Percentiles rank a stretch among this genome's conserved stretches.
phyloP scores from a whole-genome alignment of 1,140 invertebrate genomes.

The Elymnias hypermnestra region DNA sequence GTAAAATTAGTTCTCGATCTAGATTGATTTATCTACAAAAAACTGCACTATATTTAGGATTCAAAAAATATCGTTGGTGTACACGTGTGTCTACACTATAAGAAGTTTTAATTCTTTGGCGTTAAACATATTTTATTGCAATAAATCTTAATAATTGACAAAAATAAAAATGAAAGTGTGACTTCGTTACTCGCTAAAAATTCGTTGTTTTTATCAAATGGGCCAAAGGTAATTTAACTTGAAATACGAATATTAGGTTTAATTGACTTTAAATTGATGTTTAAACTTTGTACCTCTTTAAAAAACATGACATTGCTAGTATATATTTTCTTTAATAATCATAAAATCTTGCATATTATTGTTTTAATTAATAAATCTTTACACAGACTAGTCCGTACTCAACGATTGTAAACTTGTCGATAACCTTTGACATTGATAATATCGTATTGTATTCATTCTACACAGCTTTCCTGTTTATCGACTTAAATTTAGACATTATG shows the following conservation, averaged over 20 bases:
- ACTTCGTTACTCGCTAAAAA: no score
- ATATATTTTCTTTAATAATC: not conserved
- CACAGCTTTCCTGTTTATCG: slow-evolving; percentile 11
- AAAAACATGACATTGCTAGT: not conserved
- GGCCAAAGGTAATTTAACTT: no score
- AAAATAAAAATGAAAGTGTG: no score
- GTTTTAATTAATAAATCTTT: slow-evolving; percentile 3
- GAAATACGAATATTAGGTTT: no score
- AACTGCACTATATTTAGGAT: no score
- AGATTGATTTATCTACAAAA: no score
- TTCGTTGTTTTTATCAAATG: no score
- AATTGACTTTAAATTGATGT: not conserved
- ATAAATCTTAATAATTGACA: no score
- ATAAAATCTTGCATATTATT: slow-evolving; percentile 2
- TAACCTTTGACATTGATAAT: slow-evolving; percentile 20
- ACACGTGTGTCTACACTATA: no score
- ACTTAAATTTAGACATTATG: not conserved
- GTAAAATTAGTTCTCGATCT: not conserved
- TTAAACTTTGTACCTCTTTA: slow-evolving; percentile 1
- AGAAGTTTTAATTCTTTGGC: no score
- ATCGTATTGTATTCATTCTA: slow-evolving; percentile 9
- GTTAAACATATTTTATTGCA: no score
- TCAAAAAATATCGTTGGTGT: no score
- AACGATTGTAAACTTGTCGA: not conserved
- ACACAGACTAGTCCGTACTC: slow-evolving; percentile 2